Base-by-base conservation (phyloP, 1,140 invertebrate species). In the Nasonia vitripennis region DNA sequence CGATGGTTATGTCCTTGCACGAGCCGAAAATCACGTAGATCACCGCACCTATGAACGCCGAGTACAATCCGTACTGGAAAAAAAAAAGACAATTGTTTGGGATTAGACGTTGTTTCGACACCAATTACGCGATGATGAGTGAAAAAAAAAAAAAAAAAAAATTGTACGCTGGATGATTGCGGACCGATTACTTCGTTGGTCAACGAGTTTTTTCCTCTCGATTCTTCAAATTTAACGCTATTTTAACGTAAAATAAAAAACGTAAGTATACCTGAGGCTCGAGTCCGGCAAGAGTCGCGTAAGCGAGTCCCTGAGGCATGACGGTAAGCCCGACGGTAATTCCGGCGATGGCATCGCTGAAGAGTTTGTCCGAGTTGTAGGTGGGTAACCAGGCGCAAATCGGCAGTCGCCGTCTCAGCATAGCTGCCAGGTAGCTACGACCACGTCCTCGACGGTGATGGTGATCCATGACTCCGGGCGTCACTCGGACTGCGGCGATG, bases 21-120 rank as follows among this genome's bases (percentile, higher is more conserved):
- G 97, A 98, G 31, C 98, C 98, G 88, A 99, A 95, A 81, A 99
- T 89, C 75, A 96, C 95, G 92, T 99, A 99, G n/a, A 99, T 94
- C 91, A 98, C 97, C 87, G 97, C 97, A 6, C 98, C 98, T 93
- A 98, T 96, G 92, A 99, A 98, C 0, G 97, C 97, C 0, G 98
- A 98, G 92, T 99, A 99, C 10, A 99, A 94, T 0, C 98, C 98
- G 92, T 97, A 97, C 96, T 98, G 94, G 27, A 45, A 75, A 41
- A 75, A 41, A 75, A 45, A 20, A 17, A 73, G 71, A 73, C 7
- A 73, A 73, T 31, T 74, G 31, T 14, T 14, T n/a, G 2, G 71
- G 14, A 74, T 74, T 12, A 70, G n/a, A 5, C 67, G n/a, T 27
- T 70, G 23, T 27, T 23, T 70, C 27, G n/a, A n/a, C 23, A 17